Conservation (phyloP, 2,797 vertebrate genomes). For the Coreius guichenoti region DNA sequence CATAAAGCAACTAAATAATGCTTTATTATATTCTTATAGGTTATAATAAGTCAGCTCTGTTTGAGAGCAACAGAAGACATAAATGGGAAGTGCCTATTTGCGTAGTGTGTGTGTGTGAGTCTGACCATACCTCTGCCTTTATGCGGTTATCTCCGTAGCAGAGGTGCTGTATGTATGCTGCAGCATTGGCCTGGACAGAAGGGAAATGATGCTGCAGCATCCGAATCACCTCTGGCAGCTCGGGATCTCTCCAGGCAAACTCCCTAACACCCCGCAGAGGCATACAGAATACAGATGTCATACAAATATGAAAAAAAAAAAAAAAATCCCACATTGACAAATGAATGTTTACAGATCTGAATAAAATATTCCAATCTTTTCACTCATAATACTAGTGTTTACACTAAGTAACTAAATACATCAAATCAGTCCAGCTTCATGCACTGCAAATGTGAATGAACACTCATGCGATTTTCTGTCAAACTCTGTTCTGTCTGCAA, state of each 20-base stretch:
- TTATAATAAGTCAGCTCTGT: background rate
- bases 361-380: background rate
- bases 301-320: conserved; percentile 9
- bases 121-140: conserved; percentile 87
- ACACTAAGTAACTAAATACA: background rate
- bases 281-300: conserved; percentile 26
- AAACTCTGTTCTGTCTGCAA: background rate
- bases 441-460: conserved; percentile 7
- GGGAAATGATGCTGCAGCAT: conserved; percentile 99
- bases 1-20: background rate
- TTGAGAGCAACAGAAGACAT: background rate
- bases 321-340: background rate
- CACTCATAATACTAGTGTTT: conserved; percentile 4
- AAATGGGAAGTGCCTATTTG: background rate
- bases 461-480: background rate
- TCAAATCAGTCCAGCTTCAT: background rate
- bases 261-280: conserved; percentile 78
- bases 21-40: too few relatives aligned
- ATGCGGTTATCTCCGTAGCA: conserved; percentile 95
- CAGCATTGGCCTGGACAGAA: conserved; percentile 96
- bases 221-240: conserved; percentile 95
- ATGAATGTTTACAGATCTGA: conserved; percentile 2
- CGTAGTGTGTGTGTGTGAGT: background rate
- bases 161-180: conserved; percentile 97
- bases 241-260: conserved; percentile 96